A percentile compares a stretch with the other conserved stretches of the same genome.
phyloP scores from a whole-genome alignment of 2,113 vertebrate species.

The Tretioscincus oriximinensis region DNA sequence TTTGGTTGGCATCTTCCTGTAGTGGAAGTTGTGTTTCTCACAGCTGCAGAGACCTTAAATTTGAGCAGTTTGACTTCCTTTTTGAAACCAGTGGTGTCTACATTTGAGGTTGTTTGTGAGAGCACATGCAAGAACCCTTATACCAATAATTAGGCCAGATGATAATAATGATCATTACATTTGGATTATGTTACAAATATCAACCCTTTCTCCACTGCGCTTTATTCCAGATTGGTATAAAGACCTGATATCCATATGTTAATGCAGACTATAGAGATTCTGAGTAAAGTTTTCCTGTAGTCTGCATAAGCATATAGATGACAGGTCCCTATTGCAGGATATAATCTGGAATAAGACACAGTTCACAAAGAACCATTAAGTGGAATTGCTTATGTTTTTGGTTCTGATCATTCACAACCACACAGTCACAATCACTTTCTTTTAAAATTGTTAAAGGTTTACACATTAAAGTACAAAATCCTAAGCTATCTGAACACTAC shows the following conservation, averaged over 20 bases:
- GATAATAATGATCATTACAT: not conserved
- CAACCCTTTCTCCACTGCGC: too few relatives aligned
- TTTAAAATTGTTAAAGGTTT: too few relatives aligned
- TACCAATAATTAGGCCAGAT: not conserved
- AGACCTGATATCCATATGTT: too few relatives aligned
- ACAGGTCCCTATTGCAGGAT: too few relatives aligned
- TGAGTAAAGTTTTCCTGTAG: too few relatives aligned
- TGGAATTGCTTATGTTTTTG: not conserved
- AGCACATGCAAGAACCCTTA: not conserved
- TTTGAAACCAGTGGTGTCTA: slow-evolving; percentile 63
- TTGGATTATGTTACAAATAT: not conserved
- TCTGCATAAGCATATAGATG: too few relatives aligned
- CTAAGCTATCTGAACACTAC: too few relatives aligned
- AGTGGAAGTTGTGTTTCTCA: slow-evolving; percentile 50
- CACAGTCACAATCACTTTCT: too few relatives aligned
- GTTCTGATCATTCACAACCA: not conserved
- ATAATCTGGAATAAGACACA: too few relatives aligned
- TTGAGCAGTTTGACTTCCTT: slow-evolving; percentile 64
- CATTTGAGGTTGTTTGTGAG: slow-evolving; percentile 26
- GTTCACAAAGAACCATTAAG: not conserved
- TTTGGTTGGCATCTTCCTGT: slow-evolving; percentile 36
- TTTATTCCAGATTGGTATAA: too few relatives aligned
- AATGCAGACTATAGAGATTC: too few relatives aligned
- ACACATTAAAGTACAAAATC: too few relatives aligned
- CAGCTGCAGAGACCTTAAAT: slow-evolving; percentile 61